These are phyloP conservation scores for Polypedilum vanderplanki DNA, from an alignment of 1,140 invertebrate genomes.

Conservation along the genomic window DNA sequence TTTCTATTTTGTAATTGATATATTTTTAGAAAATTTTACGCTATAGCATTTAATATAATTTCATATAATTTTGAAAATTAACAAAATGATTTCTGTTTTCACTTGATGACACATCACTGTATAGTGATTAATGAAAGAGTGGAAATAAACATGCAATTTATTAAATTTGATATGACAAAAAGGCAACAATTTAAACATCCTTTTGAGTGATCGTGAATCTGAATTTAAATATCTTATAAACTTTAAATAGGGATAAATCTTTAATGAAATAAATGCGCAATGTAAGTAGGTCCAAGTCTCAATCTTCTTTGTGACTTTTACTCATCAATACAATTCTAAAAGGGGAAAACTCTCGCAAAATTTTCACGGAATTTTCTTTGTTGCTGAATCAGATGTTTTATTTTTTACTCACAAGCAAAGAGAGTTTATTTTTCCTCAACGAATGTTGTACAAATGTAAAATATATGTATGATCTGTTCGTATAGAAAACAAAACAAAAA, in stretches of 20 bases:
- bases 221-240: too few relatives aligned
- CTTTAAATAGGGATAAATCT: too few relatives aligned
- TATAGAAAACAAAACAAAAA: too few relatives aligned
- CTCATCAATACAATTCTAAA: background rate
- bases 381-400: background rate
- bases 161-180: background rate
- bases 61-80: too few relatives aligned
- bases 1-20: too few relatives aligned
- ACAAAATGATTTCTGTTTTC: too few relatives aligned
- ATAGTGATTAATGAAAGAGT: too few relatives aligned
- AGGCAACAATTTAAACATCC: background rate
- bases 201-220: too few relatives aligned
- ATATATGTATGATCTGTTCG: background rate
- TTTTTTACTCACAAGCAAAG: background rate
- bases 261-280: background rate
- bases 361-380: slow-evolving; percentile 26
- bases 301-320: background rate
- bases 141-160: background rate
- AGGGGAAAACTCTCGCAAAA: background rate
- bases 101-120: too few relatives aligned
- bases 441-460: background rate
- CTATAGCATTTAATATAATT: too few relatives aligned
- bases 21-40: too few relatives aligned
- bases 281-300: background rate
- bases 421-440: background rate